Base-by-base conservation (phyloP, 2,113 vertebrate species). In the Nothobranchius furzeri region DNA sequence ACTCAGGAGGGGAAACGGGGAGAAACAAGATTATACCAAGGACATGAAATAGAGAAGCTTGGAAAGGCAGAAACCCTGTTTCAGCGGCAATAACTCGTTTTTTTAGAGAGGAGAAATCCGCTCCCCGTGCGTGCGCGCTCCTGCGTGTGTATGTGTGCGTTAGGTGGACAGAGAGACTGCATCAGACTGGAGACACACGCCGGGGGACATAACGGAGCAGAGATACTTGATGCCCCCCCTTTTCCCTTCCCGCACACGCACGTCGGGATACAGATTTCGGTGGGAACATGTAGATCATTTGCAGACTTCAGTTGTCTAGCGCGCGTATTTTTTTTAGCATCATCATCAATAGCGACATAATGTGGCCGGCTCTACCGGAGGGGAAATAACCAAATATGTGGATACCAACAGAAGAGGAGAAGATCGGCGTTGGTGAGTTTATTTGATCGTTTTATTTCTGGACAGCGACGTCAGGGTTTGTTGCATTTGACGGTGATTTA, bases 341-440 rank as follows among this genome's bases (percentile, higher is more conserved):
- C 86, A 88, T 83, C 83, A 67, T 85, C 85, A 56, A 71, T 85
- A 86, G 84, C 81, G 85, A 90, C 87, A 89, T 81, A 87, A 91
- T 90, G 88, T 85, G 86, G 80, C 78, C 79, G 59, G 50, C 24
- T 73, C 77, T 81, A 73, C 64, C 67, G 73, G 80, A 73, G 76
- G 85, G 78, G 64, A 87, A 88, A 88, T 90, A 90, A 89, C 85
- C 85, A 89, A 88, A 89, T 87, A 97, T 97, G 96, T 97, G 96
- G 96, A 95, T 93, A 85, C 95, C 95, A 62, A 97, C 95, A 35
- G 96, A 96, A 78, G 95, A 96, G 87, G 96, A 97, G 90, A 96
- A 96, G 92, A 95, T 95, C 90, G 96, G 95, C 90, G 95, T 96
- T 91, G 96, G 96, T 96, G 92, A 94, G 96, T 95, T 49, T 24